These are phyloP conservation scores for Anticlea derivata DNA, from an alignment of 2,888 invertebrate species.

Conservation along the genomic window DNA sequence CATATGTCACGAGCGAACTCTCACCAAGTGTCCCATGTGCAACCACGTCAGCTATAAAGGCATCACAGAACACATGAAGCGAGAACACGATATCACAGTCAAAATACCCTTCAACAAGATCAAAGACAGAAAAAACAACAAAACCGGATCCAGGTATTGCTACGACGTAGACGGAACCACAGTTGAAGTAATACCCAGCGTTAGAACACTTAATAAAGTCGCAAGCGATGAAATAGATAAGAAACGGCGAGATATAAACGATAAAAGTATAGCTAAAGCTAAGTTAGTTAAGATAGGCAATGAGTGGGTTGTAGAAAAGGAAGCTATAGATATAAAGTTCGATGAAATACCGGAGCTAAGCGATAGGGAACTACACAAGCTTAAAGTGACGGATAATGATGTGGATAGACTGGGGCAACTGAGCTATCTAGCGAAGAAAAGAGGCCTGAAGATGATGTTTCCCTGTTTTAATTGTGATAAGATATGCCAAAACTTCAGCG, in stretches of 20 bases:
- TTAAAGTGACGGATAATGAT: conserved; percentile 46
- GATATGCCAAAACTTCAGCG: conserved; percentile 60
- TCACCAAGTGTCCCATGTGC: conserved; percentile 69
- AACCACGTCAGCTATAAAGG: conserved; percentile 48
- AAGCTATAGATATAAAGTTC: conserved; percentile 41
- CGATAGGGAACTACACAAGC: conserved; percentile 37
- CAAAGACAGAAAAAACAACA: conserved; percentile 42
- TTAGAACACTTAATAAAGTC: conserved; percentile 59
- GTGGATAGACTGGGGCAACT: conserved; percentile 54
- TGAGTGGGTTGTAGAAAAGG: conserved; percentile 64
- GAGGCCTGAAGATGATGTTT: conserved; percentile 56
- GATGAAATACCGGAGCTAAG: conserved; percentile 50
- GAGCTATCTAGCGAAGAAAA: conserved; percentile 50
- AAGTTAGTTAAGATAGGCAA: conserved; percentile 59
- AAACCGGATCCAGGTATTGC: conserved; percentile 49
- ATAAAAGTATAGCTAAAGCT: conserved; percentile 49
- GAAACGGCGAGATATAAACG: conserved; percentile 45
- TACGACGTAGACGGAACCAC: conserved; percentile 49
- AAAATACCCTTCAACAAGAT: conserved; percentile 45
- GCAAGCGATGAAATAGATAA: conserved; percentile 57
- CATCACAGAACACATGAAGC: conserved; percentile 49
- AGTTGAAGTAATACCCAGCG: conserved; percentile 65
- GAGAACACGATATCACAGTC: conserved; percentile 44
- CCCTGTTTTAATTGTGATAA: conserved; percentile 68
- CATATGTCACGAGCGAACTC: conserved; percentile 52